A percentile compares a stretch with the other conserved stretches of the same genome.
Conservation (phyloP, 2,888 invertebrate species). For the Phlogophora meticulosa region DNA sequence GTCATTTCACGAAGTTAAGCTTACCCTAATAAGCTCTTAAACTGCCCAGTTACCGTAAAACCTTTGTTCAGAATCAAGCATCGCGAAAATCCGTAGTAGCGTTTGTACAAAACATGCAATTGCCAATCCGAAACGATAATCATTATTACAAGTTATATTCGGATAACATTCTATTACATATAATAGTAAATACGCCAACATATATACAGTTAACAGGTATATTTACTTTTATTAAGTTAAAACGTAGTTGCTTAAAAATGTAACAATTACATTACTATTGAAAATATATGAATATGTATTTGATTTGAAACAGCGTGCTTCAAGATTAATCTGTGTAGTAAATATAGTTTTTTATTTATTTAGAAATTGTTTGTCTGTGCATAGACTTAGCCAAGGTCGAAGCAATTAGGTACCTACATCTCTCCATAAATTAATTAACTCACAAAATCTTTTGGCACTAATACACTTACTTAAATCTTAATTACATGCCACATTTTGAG, state of each 20-base stretch:
- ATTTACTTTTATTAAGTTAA: slow-evolving; percentile 46
- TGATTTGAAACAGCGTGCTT: slow-evolving; percentile 70
- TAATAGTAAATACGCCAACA: slow-evolving; percentile 79
- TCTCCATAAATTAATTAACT: background rate
- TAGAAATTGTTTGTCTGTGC: slow-evolving; percentile 18
- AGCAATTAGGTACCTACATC: slow-evolving; percentile 17
- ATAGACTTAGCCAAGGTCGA: slow-evolving; percentile 40
- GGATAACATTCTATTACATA: slow-evolving; percentile 77
- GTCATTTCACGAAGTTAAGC: slow-evolving; percentile 6
- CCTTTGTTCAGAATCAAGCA: slow-evolving; percentile 32
- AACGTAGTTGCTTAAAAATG: slow-evolving; percentile 64
- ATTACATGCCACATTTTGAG: slow-evolving; percentile 5
- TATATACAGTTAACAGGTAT: slow-evolving; percentile 80
- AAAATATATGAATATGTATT: slow-evolving; percentile 59
- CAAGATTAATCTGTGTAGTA: slow-evolving; percentile 56
- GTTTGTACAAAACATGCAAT: slow-evolving; percentile 70
- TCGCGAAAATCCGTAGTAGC: slow-evolving; percentile 17
- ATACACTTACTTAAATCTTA: slow-evolving; percentile 1
- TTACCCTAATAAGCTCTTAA: slow-evolving; percentile 53
- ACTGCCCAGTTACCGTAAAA: slow-evolving; percentile 29
- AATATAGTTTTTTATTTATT: slow-evolving; percentile 24
- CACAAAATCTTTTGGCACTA: slow-evolving; percentile 47
- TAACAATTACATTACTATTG: slow-evolving; percentile 64
- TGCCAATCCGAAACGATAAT: slow-evolving; percentile 68
- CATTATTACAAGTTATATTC: slow-evolving; percentile 47